A percentile compares a stretch with the other conserved stretches of the same genome.
phyloP scores from a whole-genome alignment of 2,113 vertebrate species.

The Ciconia stormi region DNA sequence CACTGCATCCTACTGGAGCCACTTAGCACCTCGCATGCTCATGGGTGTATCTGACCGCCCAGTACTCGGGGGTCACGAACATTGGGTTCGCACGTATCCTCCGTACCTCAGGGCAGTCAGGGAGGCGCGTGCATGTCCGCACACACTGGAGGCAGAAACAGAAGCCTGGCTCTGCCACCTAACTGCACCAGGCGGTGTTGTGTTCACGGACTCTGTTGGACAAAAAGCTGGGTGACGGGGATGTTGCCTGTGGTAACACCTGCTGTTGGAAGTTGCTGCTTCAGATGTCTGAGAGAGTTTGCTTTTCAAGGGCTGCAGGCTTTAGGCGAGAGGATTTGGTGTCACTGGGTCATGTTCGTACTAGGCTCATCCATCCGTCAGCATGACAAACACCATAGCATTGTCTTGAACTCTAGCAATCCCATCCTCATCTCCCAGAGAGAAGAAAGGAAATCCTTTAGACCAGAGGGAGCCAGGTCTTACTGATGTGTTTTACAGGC shows the following conservation, averaged over 20 bases:
- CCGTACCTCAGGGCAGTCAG: neutral
- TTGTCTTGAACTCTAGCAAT: neutral
- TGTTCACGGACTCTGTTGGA: neutral
- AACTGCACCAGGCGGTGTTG: neutral
- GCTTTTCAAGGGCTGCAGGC: neutral
- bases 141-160: neutral
- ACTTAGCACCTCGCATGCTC: neutral
- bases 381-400: neutral
- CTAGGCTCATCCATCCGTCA: neutral
- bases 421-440: neutral
- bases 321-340: neutral
- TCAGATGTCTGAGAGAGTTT: neutral
- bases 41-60: neutral
- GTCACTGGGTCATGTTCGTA: neutral
- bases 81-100: neutral
- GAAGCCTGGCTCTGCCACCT: neutral
- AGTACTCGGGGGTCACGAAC: fast-evolving
- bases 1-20: neutral
- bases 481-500: neutral
- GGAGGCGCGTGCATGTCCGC: fast-evolving
- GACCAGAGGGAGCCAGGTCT: neutral
- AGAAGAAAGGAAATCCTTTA: neutral
- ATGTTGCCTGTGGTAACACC: neutral
- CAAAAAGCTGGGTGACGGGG: neutral
- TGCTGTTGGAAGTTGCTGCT: neutral